Conservation (phyloP, 2,113 vertebrate genomes). For the Ornithorhynchus anatinus region DNA sequence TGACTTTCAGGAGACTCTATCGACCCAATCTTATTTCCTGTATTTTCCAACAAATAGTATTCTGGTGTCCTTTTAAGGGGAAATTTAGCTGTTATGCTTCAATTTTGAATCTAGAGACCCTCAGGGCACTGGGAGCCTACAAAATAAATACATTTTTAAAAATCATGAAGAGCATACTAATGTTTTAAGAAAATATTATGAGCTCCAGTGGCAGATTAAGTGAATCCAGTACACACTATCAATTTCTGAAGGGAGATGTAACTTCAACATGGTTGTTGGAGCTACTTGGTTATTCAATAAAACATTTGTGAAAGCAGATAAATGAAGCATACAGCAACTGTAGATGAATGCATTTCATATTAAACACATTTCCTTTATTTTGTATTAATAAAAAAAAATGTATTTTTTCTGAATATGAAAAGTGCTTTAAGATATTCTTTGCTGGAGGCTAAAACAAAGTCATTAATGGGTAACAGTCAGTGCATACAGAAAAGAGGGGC, state of each 20-base stretch:
- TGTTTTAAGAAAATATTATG: neutral
- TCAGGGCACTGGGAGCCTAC: neutral
- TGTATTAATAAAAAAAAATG: neutral
- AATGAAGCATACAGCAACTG: no score
- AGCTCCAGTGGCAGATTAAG: neutral
- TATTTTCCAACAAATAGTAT: neutral
- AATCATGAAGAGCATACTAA: neutral
- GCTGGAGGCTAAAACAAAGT: neutral
- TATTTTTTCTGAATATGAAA: neutral
- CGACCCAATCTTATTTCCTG: neutral
- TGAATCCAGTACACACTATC: neutral
- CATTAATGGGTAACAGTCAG: neutral
- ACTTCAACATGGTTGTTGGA: neutral
- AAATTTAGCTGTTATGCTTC: neutral
- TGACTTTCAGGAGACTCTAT: neutral
- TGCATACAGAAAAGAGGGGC: neutral
- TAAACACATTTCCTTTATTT: neutral
- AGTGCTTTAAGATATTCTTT: neutral
- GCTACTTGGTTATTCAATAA: neutral
- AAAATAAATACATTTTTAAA: neutral
- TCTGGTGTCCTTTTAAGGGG: neutral
- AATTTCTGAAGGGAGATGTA: neutral
- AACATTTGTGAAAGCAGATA: no score
- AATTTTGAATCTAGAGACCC: neutral
- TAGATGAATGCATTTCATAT: neutral